Percentiles rank a stretch among this genome's conserved stretches.
These are phyloP conservation scores for Acropora tenuis DNA, from an alignment of 64 coral and sea anemone species.

Conservation along the genomic window DNA sequence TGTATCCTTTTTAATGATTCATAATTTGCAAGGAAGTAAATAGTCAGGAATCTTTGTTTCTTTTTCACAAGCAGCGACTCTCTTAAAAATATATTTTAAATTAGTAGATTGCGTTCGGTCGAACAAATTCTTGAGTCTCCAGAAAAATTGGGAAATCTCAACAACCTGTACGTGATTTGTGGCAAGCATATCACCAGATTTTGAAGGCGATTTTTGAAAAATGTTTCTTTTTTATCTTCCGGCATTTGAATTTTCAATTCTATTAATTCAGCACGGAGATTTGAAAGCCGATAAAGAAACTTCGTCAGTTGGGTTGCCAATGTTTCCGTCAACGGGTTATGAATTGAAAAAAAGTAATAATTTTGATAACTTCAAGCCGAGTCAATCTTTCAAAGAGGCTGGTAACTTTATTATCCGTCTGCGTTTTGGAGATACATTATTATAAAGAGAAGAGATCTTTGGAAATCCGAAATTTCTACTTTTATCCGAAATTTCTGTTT, in stretches of 20 bases:
- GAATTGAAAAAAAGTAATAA: constrained; percentile 27
- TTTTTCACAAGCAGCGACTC: neutral
- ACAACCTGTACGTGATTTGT: neutral
- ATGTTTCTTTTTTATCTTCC: neutral
- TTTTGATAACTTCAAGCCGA: constrained; percentile 24
- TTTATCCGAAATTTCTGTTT: neutral
- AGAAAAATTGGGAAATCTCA: neutral
- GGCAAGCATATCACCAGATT: constrained; percentile 6
- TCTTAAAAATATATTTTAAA: neutral
- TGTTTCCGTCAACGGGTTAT: constrained; percentile 45
- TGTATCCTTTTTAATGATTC: constrained; percentile 62
- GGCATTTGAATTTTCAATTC: neutral
- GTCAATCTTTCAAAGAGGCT: constrained; percentile 7
- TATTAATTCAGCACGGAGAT: neutral
- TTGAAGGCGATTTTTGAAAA: neutral
- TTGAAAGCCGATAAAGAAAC: neutral
- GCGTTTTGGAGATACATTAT: neutral
- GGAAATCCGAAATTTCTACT: neutral
- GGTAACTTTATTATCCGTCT: neutral
- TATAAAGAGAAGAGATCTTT: neutral
- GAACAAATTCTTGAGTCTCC: neutral
- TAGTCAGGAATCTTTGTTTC: neutral
- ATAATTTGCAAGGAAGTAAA: constrained; percentile 37
- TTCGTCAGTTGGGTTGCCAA: neutral
- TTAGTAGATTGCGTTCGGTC: neutral